phyloP scores from a whole-genome alignment of 2,797 vertebrate genomes.

The Tarsius wallacei region DNA sequence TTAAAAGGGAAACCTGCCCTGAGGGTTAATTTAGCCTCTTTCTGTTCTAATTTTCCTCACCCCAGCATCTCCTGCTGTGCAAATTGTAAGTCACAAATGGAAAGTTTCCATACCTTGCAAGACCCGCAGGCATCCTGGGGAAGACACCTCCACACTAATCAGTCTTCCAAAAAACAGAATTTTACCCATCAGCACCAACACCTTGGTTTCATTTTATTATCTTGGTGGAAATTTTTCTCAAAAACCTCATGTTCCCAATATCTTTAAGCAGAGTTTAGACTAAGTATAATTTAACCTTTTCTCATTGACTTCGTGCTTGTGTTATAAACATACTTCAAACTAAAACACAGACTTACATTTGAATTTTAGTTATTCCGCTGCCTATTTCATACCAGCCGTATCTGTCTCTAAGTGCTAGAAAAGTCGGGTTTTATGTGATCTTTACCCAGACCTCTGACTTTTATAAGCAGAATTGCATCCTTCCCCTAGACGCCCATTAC shows the following conservation, averaged over 20 bases:
- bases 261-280: background rate
- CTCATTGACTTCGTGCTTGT: background rate
- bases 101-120: background rate
- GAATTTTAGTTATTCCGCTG: background rate
- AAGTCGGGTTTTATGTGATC: background rate
- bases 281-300: background rate
- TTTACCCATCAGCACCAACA: too few species aligned
- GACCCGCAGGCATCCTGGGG: background rate
- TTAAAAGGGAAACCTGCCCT: background rate
- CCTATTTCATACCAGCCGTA: background rate
- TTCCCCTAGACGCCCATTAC: background rate
- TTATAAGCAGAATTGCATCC: rapidly evolving
- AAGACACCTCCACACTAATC: background rate
- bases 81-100: background rate
- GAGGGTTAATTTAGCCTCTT: background rate
- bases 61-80: rapidly evolving
- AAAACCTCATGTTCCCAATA: background rate
- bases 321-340: background rate
- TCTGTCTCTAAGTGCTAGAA: background rate
- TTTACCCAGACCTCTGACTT: background rate
- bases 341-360: background rate
- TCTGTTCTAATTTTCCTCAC: background rate
- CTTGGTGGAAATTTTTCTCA: background rate
- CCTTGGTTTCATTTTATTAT: background rate
- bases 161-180: background rate